Base-by-base conservation (phyloP, 2,888 invertebrate species). In the Eristalis pertinax region DNA sequence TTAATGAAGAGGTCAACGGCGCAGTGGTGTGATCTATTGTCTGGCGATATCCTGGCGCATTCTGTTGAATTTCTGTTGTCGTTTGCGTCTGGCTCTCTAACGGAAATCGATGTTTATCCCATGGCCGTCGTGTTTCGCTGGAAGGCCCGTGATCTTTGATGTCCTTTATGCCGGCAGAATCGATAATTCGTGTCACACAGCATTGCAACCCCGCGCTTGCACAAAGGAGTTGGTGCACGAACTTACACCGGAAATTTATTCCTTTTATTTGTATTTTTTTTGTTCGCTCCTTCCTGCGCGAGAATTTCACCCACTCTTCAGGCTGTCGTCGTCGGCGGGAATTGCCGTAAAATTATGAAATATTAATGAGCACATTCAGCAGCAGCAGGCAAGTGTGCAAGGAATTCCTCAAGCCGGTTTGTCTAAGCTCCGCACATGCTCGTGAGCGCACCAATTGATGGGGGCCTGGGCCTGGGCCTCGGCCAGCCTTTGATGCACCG, bases 121-220 rank as follows among this genome's bases (percentile, higher is more conserved):
- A 10, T 32, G 7, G 32, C 29, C 24, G 22, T 32, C 19, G 8
- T 38, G 24, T 50, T 78, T 83, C 74, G 41, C 58, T 74, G 70
- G 58, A 76, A 80, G 60, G 64, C 22, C 38, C 43, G 41, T 83
- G 70, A 76, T 70, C 73, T 24, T 41, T 29, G 43, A 72, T 70
- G 65, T 78, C 86, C 75, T 68, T 83, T 83, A 82, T 74, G 67
- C 83, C n/a, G 19, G 26, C 2, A 26, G 83, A 86, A 86, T 86
- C n/a, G 32, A 58, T 75, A 86, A 86, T 86, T 56, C n/a, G 50
- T 8, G 13, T 2, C 38, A 19, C 19, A 13, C 7, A 4, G 41
- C 15, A 7, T 15, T 8, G 8, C 35, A 35, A 8, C 8, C 8
- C 8, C 35, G 8, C 24, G n/a, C 19, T 60, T 15, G 60, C 50